A percentile compares a stretch with the other conserved stretches of the same genome.
phyloP scores from a whole-genome alignment of 1,140 invertebrate genomes.

The Micrasema minimum region DNA sequence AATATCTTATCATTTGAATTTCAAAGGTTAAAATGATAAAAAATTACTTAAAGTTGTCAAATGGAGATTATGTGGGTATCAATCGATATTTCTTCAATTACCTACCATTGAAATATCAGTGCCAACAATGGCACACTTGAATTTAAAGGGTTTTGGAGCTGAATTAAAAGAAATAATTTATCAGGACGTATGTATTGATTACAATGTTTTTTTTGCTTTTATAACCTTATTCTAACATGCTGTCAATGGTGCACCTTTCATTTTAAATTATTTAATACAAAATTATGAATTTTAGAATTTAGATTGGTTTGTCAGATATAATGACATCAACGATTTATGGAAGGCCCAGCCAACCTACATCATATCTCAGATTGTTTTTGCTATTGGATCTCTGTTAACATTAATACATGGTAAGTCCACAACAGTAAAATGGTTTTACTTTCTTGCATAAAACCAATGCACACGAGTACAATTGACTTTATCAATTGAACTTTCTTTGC shows the following conservation, averaged over 20 bases:
- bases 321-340: slow-evolving; percentile 66
- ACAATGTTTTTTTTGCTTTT: neutral
- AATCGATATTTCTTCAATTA: neutral
- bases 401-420: slow-evolving; percentile 68
- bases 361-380: slow-evolving; percentile 66
- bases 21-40: slow-evolving; percentile 16
- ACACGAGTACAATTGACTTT: neutral
- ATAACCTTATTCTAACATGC: neutral
- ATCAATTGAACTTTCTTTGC: slow-evolving; percentile 43
- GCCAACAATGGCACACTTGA: slow-evolving; percentile 31
- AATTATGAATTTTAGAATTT: slow-evolving; percentile 61
- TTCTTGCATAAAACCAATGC: neutral
- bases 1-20: slow-evolving; percentile 24
- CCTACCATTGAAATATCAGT: neutral
- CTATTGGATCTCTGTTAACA: slow-evolving; percentile 68
- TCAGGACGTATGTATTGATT: slow-evolving; percentile 39
- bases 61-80: neutral
- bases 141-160: slow-evolving; percentile 33
- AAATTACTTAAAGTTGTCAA: neutral
- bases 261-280: slow-evolving; percentile 3
- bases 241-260: neutral
- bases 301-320: slow-evolving; percentile 68
- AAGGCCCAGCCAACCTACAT: slow-evolving; percentile 71
- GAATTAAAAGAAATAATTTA: slow-evolving; percentile 25
- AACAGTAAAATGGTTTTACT: neutral